A percentile compares a stretch with the other conserved stretches of the same genome.
Conservation (phyloP, 2,113 vertebrate species). For the Stictonetta naevosa region DNA sequence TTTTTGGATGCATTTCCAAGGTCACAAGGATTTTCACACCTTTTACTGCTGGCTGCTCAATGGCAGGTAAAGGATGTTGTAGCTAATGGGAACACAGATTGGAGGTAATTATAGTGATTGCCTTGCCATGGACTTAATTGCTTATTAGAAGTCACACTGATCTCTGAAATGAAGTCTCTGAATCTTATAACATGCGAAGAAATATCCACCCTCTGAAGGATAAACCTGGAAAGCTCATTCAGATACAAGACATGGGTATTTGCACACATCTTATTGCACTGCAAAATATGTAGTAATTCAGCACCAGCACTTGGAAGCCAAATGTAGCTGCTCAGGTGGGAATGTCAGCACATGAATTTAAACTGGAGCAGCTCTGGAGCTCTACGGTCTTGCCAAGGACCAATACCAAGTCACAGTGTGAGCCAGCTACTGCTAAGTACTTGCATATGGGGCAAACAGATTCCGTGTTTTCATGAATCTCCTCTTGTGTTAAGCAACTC, state of each 20-base stretch:
- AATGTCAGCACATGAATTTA: not conserved
- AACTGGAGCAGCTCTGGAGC: not conserved
- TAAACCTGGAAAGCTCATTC: not conserved
- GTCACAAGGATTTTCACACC: not conserved
- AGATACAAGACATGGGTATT: not conserved
- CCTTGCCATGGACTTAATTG: slow-evolving; percentile 16
- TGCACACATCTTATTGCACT: not conserved
- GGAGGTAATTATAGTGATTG: slow-evolving; percentile 34
- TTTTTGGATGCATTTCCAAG: not conserved
- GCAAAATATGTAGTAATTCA: not conserved
- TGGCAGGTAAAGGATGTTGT: slow-evolving; percentile 13
- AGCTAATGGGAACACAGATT: slow-evolving; percentile 3
- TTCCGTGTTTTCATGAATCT: not conserved
- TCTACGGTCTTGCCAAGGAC: not conserved
- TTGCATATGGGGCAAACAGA: not conserved
- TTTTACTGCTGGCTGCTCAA: slow-evolving; percentile 2
- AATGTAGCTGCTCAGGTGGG: not conserved
- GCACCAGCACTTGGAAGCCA: not conserved
- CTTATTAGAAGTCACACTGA: not conserved
- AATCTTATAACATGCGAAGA: not conserved
- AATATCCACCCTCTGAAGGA: not conserved
- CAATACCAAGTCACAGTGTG: not conserved
- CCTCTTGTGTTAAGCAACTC: not conserved
- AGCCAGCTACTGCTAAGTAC: not conserved
- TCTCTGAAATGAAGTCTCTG: not conserved